A percentile compares a stretch with the other conserved stretches of the same genome.
Conservation (phyloP, 2,797 vertebrate species). For the Mallotus villosus region DNA sequence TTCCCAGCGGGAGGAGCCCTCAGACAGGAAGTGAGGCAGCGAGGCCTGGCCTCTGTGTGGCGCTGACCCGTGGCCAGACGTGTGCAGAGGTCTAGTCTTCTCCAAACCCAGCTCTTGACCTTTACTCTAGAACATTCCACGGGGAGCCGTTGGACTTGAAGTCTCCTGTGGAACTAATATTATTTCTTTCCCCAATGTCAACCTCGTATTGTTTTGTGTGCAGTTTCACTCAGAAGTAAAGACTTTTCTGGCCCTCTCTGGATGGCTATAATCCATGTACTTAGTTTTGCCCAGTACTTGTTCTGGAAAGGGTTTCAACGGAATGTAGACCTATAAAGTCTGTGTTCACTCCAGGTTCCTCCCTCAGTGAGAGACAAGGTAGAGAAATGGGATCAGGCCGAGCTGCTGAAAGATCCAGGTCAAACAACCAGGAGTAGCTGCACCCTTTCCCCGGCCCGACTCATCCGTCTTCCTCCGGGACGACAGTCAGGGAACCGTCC, state of each 20-base stretch:
- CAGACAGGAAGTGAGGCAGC: constrained; percentile 36
- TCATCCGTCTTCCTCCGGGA: constrained; percentile 27
- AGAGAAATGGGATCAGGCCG: not conserved
- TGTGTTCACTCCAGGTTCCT: not conserved
- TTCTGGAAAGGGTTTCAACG: not conserved
- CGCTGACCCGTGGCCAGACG: constrained; percentile 41
- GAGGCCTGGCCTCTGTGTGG: constrained; percentile 26
- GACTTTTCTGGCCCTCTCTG: not conserved
- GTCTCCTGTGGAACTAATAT: constrained; percentile 3
- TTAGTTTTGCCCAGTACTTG: not conserved
- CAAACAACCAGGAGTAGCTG: constrained; percentile 6
- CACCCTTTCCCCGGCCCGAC: not conserved
- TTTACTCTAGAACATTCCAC: constrained; percentile 1
- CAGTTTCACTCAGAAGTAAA: not conserved
- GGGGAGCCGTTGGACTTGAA: constrained; percentile 28
- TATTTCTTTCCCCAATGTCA: constrained; percentile 11
- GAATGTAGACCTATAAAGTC: constrained; percentile 6
- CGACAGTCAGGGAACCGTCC: too few species aligned
- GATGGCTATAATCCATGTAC: not conserved
- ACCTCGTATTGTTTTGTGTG: not conserved
- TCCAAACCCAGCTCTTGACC: constrained; percentile 12
- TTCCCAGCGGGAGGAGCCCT: constrained; percentile 20
- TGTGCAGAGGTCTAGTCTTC: constrained; percentile 1
- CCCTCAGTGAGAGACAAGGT: not conserved
- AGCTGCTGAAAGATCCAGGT: constrained; percentile 4